These are phyloP conservation scores for Epistrophe grossulariae DNA, from an alignment of 2,888 invertebrate species.

Conservation along the genomic window DNA sequence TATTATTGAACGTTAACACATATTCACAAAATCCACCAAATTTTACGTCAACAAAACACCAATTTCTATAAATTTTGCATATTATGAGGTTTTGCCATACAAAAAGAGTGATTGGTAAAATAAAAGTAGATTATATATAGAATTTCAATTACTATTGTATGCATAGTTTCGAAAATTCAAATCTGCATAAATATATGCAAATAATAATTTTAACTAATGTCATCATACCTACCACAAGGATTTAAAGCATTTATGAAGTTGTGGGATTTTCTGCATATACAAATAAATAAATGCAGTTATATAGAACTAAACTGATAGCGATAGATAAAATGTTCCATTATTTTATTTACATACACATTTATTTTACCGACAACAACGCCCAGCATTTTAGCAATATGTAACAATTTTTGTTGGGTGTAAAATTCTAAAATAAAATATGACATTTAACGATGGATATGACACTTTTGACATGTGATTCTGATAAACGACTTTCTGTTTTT, in stretches of 20 bases:
- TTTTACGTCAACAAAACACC: not conserved
- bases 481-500: conserved; percentile 36
- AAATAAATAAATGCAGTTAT: not conserved
- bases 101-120: not conserved
- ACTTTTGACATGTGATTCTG: conserved; percentile 45
- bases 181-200: conserved; percentile 16
- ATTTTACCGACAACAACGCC: no score
- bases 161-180: not conserved
- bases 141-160: conserved; percentile 6
- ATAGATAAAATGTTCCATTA: not conserved
- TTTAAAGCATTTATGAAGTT: not conserved
- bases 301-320: not conserved
- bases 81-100: not conserved
- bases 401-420: not conserved
- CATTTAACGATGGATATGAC: conserved; percentile 38
- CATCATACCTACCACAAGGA: not conserved
- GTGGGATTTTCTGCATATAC: not conserved
- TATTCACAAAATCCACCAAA: not conserved
- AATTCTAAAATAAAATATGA: conserved; percentile 33
- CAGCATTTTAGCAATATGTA: no score
- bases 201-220: not conserved
- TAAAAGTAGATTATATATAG: not conserved
- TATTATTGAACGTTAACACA: not conserved
- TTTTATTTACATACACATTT: no score
- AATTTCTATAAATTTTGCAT: not conserved